These are phyloP conservation scores for Notothenia coriiceps DNA, from an alignment of 2,113 vertebrate genomes.

Conservation along the genomic window DNA sequence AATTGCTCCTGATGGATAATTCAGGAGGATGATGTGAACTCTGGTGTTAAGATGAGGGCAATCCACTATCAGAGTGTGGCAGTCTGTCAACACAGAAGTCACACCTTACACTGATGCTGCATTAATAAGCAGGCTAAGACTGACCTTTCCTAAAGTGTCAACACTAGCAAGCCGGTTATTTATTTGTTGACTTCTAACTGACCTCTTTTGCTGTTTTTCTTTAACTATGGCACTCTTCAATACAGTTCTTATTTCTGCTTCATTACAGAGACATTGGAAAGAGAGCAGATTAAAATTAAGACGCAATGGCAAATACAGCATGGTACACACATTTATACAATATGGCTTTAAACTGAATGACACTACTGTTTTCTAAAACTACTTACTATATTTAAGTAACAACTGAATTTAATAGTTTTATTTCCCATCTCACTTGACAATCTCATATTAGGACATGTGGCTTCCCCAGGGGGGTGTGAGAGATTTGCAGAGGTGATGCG, in stretches of 20 bases:
- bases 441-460: neutral
- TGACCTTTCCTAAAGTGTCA: conserved; percentile 29
- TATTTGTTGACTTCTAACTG: neutral
- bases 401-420: neutral
- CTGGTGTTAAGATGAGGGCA: conserved; percentile 26
- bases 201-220: neutral
- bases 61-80: conserved; percentile 32
- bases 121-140: conserved; percentile 30
- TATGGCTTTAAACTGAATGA: conserved; percentile 36
- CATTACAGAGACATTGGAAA: neutral
- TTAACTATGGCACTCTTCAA: neutral
- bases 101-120: conserved; percentile 30
- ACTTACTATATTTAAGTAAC: conserved; percentile 1
- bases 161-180: neutral
- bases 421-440: neutral
- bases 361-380: conserved; percentile 22
- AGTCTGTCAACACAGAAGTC: conserved; percentile 58
- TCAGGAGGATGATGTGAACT: conserved; percentile 40
- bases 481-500: too few species aligned
- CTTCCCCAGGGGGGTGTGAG: too few species aligned
- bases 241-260: neutral
- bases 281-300: conserved; percentile 3
- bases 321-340: conserved; percentile 53
- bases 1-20: conserved; percentile 35
- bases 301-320: conserved; percentile 33